Conservation (phyloP, 2,888 invertebrate species). For the Colostygia pectinataria region DNA sequence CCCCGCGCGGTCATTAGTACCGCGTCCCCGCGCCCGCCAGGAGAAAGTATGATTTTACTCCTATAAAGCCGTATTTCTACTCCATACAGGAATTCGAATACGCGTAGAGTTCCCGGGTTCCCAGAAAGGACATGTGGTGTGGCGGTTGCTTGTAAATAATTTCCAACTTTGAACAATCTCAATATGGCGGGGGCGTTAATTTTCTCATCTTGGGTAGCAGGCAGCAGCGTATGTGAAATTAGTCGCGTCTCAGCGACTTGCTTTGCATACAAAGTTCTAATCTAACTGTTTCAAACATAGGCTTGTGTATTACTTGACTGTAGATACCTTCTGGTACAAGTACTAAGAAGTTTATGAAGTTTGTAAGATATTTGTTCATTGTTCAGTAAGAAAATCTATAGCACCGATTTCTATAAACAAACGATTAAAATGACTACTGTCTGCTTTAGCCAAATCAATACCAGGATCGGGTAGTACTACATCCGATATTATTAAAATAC, state of each 20-base stretch:
- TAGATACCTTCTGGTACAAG: background rate
- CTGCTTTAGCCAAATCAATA: background rate
- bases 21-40: slow-evolving; percentile 68
- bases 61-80: slow-evolving; percentile 83
- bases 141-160: slow-evolving; percentile 74
- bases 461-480: slow-evolving; percentile 16
- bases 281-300: background rate
- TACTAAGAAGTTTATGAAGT: too few species aligned
- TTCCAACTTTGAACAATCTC: slow-evolving; percentile 77
- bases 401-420: too few species aligned
- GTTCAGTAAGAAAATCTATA: too few species aligned
- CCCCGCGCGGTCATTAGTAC: slow-evolving; percentile 83
- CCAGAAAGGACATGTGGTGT: slow-evolving; percentile 76
- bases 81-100: slow-evolving; percentile 82
- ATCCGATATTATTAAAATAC: slow-evolving; percentile 36
- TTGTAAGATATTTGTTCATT: too few species aligned
- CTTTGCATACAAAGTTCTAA: slow-evolving; percentile 20
- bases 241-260: slow-evolving; percentile 24
- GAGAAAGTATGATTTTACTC: slow-evolving; percentile 84
- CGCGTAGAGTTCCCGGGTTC: slow-evolving; percentile 72
- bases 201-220: slow-evolving; percentile 31
- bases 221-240: slow-evolving; percentile 25
- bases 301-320: slow-evolving; percentile 2
- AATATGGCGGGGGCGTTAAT: slow-evolving; percentile 56
- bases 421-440: too few species aligned